Base-by-base conservation (phyloP, 1,140 invertebrate species). In the Sinonovacula constricta region DNA sequence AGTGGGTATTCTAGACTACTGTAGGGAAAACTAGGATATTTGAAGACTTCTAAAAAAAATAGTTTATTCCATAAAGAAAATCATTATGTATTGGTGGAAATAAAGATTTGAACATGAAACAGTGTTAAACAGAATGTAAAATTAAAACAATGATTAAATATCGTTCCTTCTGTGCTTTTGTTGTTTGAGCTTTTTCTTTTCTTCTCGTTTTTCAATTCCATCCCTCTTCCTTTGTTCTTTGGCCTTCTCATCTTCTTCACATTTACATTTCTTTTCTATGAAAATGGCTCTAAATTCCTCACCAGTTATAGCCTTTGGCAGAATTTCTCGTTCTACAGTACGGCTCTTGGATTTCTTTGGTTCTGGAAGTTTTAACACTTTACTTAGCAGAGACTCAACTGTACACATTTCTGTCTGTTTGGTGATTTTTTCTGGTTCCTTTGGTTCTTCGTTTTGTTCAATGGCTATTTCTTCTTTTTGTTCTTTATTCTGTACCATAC, bases 201-300 rank as follows among this genome's bases (percentile, higher is more conserved):
- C 7, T 57, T 24, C 24, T 24, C 24, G 7, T 7, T 57, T 57
- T 57, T 57, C 10, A 15, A 15, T 24, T 24, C 54, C 7, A 7
- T 57, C 24, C 12, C 7, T 24, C 24, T 24, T 57, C 5, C 24
- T 24, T 57, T 24, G 10, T 24, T 57, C 24, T 57, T 24, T 57
- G 7, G 7, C 7, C 12, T 57, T 57, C 24, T 57, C 24, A 7
- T 45, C 39, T 30, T 66, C 36, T n/a, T 66, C 65, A 30, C 22
- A 14, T 31, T 67, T 67, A 31, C 49, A 4, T 22, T 67, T 51
- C 18, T 30, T 67, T 67, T 67, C 65, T 24, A 3, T 53, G 18
- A 67, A 28, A 30, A 67, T 51, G 30, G 28, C 31, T 2, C 65
- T 22, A 54, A 67, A 53, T 30, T 67, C 28, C 12, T 67, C 65